Conservation (phyloP, 2,797 vertebrate genomes). For the Sebastes trivittatus region DNA sequence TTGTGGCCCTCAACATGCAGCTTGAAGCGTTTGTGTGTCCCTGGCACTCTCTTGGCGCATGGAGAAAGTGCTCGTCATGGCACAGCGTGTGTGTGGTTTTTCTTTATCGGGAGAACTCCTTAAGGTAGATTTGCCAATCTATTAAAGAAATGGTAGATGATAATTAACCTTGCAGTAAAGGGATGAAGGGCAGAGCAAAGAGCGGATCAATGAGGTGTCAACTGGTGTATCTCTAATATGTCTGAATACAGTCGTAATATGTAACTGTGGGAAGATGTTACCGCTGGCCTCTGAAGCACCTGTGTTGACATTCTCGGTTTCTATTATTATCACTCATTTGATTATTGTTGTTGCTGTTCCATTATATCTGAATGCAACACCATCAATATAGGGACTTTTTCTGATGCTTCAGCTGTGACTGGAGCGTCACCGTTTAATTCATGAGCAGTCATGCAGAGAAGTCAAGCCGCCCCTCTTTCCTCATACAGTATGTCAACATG, state of each 20-base stretch:
- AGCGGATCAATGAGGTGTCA: background rate
- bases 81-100: background rate
- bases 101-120: background rate
- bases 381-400: background rate
- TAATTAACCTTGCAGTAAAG: background rate
- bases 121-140: background rate
- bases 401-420: background rate
- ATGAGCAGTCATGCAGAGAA: conserved; percentile 13
- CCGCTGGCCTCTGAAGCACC: background rate
- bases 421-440: background rate
- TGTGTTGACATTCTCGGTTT: conserved; percentile 5
- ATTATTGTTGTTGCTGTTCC: background rate
- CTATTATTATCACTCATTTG: background rate
- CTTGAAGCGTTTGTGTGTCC: conserved; percentile 36
- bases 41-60: conserved; percentile 9
- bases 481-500: background rate
- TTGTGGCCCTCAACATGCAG: conserved; percentile 55
- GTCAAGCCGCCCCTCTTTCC: background rate
- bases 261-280: background rate
- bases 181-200: background rate
- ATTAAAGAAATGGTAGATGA: background rate
- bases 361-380: background rate
- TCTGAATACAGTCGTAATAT: background rate
- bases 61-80: conserved; percentile 9
- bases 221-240: background rate